These are phyloP conservation scores for Diorhabda carinulata DNA, from an alignment of 1,140 invertebrate species.

Conservation along the genomic window DNA sequence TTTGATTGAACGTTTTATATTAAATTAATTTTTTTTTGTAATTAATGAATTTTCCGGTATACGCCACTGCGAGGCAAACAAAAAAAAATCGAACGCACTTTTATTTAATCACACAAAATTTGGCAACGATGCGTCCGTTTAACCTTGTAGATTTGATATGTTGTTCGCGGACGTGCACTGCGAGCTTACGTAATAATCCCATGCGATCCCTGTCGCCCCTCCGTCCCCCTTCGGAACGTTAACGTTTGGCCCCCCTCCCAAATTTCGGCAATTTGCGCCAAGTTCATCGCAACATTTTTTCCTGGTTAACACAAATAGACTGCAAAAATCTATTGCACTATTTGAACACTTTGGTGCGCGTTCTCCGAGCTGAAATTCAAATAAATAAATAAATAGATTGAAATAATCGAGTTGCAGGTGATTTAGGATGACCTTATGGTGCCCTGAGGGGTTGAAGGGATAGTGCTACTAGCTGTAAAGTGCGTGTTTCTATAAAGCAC, in stretches of 20 bases:
- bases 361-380: background rate
- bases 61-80: background rate
- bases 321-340: conserved; percentile 30
- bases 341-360: conserved; percentile 34
- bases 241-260: conserved; percentile 17
- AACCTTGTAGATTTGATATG: conserved; percentile 33
- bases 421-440: background rate
- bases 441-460: background rate
- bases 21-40: too few species aligned
- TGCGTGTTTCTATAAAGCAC: conserved; percentile 1
- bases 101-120: conserved; percentile 3
- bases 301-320: conserved; percentile 46
- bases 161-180: conserved; percentile 32
- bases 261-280: conserved; percentile 27
- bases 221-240: conserved; percentile 16
- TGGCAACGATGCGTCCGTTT: conserved; percentile 18
- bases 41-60: background rate
- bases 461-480: background rate
- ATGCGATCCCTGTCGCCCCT: conserved; percentile 27
- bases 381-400: background rate
- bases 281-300: conserved; percentile 37
- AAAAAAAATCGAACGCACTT: conserved; percentile 9
- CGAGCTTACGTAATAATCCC: conserved; percentile 33
- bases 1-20: too few species aligned
- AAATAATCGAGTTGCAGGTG: background rate